Base-by-base conservation (phyloP, 2,888 invertebrate species). In the Yponomeuta cagnagella region DNA sequence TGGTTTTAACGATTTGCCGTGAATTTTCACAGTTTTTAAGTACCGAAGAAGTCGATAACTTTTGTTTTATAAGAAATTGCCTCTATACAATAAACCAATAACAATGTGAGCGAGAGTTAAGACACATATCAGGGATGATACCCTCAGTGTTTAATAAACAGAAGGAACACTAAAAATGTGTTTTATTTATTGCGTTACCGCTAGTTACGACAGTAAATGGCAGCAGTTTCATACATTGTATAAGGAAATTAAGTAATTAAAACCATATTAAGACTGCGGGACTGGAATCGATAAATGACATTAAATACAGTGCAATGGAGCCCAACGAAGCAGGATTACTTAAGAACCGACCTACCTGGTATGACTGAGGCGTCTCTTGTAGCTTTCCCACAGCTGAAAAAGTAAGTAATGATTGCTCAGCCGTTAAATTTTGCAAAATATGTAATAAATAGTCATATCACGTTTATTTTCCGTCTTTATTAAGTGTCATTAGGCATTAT, bases 401-500 rank as follows among this genome's bases (percentile, higher is more conserved):
- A 65, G 23, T 31, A 23, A 10, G 0, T 65, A 65, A 65, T 63
- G 15, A 58, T 1, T 58, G 12, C 15, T 58, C 52, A 58, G 79
- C 80, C 81, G 81, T 82, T 82, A 82, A 76, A 76, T 79, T 81
- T 80, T 82, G 77, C 74, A 80, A 80, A 78, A 78, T 76, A 76
- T 78, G 79, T 81, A 83, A 86, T 88, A 88, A 88, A 89, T 88
- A 88, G 87, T 88, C 85, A 83, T 85, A 83, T 84, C 88, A 88
- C 86, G 88, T 89, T 89, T 88, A 88, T 89, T 88, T 89, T 88
- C 85, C 74, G 86, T 87, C 89, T 90, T 88, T 89, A 91, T 92
- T 90, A 89, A 88, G 87, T 88, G 88, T 91, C 90, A 91, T 92
- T 91, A 92, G 89, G 87, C 85, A 88, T 91, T 91, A 91, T 92